phyloP scores from a whole-genome alignment of 35 echinoderm and acorn worm species.

The Anneissia japonica region DNA sequence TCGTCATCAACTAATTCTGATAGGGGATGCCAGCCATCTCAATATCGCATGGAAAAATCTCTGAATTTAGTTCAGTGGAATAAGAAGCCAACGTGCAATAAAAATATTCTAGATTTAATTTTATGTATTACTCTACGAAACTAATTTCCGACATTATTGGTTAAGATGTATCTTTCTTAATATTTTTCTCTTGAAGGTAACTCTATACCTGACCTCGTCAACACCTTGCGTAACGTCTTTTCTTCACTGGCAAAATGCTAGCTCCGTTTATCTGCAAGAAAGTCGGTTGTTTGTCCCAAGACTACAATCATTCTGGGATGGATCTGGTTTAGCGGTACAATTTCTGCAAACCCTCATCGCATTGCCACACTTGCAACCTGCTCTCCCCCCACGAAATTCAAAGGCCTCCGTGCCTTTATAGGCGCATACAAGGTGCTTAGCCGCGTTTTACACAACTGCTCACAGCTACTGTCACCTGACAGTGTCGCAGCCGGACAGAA shows the following conservation, averaged over 20 bases:
- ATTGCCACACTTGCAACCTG: conserved; percentile 11
- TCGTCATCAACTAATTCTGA: no score
- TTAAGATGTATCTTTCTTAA: no score
- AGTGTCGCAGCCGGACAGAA: conserved; percentile 21
- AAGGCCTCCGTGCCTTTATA: conserved; percentile 19
- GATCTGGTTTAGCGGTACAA: conserved; percentile 48
- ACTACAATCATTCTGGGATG: conserved; percentile 25
- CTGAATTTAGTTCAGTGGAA: no score
- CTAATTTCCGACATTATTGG: no score
- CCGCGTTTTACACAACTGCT: conserved; percentile 5
- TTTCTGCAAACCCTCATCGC: conserved; percentile 22
- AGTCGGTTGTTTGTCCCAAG: conserved; percentile 31
- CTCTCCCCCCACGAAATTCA: neutral
- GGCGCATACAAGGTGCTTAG: conserved; percentile 15
- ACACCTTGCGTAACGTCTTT: conserved; percentile 27
- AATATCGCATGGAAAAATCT: no score
- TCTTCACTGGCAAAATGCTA: conserved; percentile 7
- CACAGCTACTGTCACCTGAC: conserved; percentile 19
- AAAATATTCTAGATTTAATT: no score
- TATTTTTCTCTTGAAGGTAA: conserved; percentile 48
- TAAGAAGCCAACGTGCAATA: no score
- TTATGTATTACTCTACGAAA: no score
- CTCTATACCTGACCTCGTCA: conserved; percentile 22
- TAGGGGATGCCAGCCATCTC: no score
- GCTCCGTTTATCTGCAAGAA: conserved; percentile 23